phyloP scores from a whole-genome alignment of 2,797 vertebrate genomes.

The Gymnodraco acuticeps region DNA sequence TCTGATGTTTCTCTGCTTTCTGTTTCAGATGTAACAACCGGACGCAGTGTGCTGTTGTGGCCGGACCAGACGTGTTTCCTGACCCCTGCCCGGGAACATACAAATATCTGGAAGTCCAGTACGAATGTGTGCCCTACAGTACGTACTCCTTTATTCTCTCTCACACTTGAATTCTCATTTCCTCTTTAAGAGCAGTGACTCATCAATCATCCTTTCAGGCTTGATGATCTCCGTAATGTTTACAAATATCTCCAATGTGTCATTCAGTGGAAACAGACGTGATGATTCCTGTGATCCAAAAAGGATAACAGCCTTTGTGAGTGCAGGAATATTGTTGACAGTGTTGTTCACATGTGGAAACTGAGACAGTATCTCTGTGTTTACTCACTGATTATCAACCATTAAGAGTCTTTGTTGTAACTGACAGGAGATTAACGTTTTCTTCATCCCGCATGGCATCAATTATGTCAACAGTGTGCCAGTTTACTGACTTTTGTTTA shows the following conservation, averaged over 20 bases:
- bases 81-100: conserved; percentile 98
- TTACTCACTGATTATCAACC: conserved; percentile 17
- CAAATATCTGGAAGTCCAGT: conserved; percentile 98
- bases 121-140: conserved; percentile 99
- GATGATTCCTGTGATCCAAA: conserved; percentile 31
- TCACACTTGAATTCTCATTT: neutral
- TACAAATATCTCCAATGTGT: conserved; percentile 37
- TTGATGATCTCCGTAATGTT: too few species aligned
- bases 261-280: conserved; percentile 9
- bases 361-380: conserved; percentile 18
- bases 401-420: conserved; percentile 21
- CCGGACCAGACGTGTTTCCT: conserved; percentile 96
- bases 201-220: too few species aligned
- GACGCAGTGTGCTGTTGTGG: conserved; percentile 96
- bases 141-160: conserved; percentile 82
- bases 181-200: too few species aligned
- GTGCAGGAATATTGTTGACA: conserved; percentile 34
- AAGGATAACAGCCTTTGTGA: conserved; percentile 12
- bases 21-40: conserved; percentile 95
- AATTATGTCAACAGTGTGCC: conserved; percentile 16
- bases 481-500: neutral
- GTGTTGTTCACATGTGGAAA: conserved; percentile 42
- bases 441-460: conserved; percentile 9
- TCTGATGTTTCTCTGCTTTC: conserved; percentile 16
- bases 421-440: conserved; percentile 35